A percentile compares a stretch with the other conserved stretches of the same genome.
phyloP scores from a whole-genome alignment of 2,888 invertebrate genomes.

The Coleophora flavipennella region DNA sequence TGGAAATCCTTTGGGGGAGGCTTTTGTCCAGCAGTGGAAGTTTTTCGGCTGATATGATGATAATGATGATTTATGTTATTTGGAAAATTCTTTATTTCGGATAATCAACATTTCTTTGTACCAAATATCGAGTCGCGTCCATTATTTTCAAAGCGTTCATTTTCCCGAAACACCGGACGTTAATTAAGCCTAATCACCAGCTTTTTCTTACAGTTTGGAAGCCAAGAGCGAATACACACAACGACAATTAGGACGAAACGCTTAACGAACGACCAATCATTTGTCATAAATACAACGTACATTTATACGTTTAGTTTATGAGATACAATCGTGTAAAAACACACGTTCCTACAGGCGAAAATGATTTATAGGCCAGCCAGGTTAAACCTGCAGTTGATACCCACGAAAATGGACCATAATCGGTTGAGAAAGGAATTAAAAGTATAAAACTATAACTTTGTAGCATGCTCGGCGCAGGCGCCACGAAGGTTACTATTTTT shows the following conservation, averaged over 20 bases:
- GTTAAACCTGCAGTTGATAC: conserved; percentile 4
- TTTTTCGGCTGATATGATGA: too few relatives aligned
- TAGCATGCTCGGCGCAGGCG: conserved; percentile 42
- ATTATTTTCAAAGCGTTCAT: too few relatives aligned
- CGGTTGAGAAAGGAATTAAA: background rate
- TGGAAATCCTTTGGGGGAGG: too few relatives aligned
- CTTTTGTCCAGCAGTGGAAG: too few relatives aligned
- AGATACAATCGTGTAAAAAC: conserved; percentile 58
- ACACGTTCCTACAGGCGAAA: conserved; percentile 53
- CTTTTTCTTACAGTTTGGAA: too few relatives aligned
- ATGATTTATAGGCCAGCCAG: conserved; percentile 53
- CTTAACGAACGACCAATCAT: conserved; percentile 35
- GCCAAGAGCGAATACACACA: conserved; percentile 14
- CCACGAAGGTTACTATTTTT: conserved; percentile 58
- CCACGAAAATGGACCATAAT: conserved; percentile 23
- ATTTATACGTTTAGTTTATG: conserved; percentile 51
- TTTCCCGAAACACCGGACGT: too few relatives aligned
- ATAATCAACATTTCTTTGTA: too few relatives aligned
- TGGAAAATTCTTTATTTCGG: too few relatives aligned
- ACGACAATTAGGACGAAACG: conserved; percentile 32
- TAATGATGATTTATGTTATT: too few relatives aligned
- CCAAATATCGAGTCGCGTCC: too few relatives aligned
- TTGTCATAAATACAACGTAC: conserved; percentile 35
- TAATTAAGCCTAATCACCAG: too few relatives aligned
- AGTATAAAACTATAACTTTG: conserved; percentile 18